Conservation (phyloP, 2,888 invertebrate genomes). For the Protophormia terraenovae region DNA sequence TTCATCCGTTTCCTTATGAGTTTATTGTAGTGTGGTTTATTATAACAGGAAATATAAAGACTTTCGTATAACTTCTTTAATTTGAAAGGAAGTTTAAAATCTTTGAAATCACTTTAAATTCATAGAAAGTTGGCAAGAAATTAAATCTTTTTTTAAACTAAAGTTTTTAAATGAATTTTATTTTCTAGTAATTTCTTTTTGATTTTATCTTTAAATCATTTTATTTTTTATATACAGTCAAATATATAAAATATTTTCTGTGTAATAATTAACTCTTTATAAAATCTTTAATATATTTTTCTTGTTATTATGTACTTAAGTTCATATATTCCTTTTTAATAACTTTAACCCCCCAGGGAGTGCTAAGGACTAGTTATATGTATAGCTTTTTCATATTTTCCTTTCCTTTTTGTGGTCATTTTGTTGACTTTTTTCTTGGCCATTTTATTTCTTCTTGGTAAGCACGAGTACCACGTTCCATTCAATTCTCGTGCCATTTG, state of each 20-base stretch:
- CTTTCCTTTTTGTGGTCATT: slow-evolving; percentile 56
- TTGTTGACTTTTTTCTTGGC: slow-evolving; percentile 9
- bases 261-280: neutral
- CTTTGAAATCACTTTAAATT: no score
- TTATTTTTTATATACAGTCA: no score
- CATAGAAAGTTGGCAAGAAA: no score
- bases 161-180: no score
- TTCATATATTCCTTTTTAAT: neutral
- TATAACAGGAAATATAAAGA: no score
- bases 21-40: neutral
- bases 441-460: slow-evolving; percentile 5
- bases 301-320: neutral
- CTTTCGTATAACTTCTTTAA: no score
- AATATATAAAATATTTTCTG: no score
- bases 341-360: slow-evolving; percentile 5
- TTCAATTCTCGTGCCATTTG: slow-evolving; percentile 34
- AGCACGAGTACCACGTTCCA: neutral
- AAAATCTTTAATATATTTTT: neutral
- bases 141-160: no score
- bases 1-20: slow-evolving; percentile 2
- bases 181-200: no score
- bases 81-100: no score
- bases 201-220: no score
- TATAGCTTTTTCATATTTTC: neutral
- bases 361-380: slow-evolving; percentile 18